A percentile compares a stretch with the other conserved stretches of the same genome.
Evolutionary conservation across 2,113 vertebrate species (phyloP).

Genomic region (Spheniscus mendiculus): DNA sequence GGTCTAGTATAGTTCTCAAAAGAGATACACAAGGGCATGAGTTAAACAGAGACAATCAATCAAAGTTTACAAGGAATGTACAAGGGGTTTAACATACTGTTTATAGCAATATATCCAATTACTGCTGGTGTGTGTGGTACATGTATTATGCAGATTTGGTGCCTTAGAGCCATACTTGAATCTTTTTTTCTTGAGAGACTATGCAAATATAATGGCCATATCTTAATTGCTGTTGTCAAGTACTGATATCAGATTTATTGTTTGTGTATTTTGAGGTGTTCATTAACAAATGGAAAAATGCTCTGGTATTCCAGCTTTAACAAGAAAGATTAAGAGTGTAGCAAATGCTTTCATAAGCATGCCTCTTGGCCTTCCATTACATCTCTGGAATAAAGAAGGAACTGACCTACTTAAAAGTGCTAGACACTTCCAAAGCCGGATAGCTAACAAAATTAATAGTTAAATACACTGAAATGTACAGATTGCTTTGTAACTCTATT

Average conservation of each 20-base stretch:
- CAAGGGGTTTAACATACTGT: slow-evolving; percentile 15
- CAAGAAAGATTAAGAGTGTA: background rate
- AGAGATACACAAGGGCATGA: background rate
- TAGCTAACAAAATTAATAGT: background rate
- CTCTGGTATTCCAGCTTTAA: background rate
- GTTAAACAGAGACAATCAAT: slow-evolving; percentile 66
- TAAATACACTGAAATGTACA: background rate
- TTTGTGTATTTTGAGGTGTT: slow-evolving; percentile 44
- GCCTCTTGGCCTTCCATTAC: background rate
- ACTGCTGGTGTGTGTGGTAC: background rate
- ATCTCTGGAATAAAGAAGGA: background rate
- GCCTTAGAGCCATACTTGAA: background rate
- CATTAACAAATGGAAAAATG: slow-evolving; percentile 25
- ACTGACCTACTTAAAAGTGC: background rate
- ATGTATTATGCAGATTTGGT: background rate
- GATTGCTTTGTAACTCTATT: background rate
- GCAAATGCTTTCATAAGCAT: background rate
- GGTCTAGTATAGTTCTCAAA: background rate
- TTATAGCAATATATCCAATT: slow-evolving; percentile 37
- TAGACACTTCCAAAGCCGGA: background rate
- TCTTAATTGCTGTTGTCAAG: slow-evolving; percentile 74
- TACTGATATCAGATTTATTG: slow-evolving; percentile 60
- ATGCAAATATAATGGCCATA: slow-evolving; percentile 57
- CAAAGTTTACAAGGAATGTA: slow-evolving; percentile 55
- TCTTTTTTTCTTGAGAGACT: slow-evolving; percentile 35